These are phyloP conservation scores for Saguinus imperator DNA, from an alignment of 2,113 vertebrate species.

Conservation along the genomic window DNA sequence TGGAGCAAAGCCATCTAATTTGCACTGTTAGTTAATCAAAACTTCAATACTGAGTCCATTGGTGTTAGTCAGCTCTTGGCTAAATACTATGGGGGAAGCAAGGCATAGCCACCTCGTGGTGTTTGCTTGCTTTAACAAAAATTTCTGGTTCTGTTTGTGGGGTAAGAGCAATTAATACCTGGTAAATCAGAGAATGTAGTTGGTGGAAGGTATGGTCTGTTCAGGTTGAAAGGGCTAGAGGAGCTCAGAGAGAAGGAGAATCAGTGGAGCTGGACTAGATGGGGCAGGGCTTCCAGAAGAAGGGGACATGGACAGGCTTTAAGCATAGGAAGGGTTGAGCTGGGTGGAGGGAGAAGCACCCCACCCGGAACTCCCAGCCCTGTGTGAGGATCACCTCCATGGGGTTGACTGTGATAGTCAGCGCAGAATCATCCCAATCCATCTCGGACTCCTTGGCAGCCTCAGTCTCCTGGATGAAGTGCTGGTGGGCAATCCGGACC, in stretches of 20 bases:
- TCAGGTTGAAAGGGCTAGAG: not conserved
- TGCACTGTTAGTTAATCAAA: constrained; percentile 36
- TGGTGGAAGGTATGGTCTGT: not conserved
- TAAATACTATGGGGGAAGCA: not conserved
- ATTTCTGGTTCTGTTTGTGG: not conserved
- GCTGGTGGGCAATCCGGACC: constrained; percentile 89
- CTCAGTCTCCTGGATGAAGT: constrained; percentile 83
- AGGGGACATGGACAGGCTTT: not conserved
- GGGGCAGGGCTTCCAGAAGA: not conserved
- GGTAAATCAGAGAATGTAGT: not conserved
- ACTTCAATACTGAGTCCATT: constrained; percentile 26
- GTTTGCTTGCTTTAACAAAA: not conserved
- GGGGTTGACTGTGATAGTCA: constrained; percentile 97
- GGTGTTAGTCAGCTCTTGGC: constrained; percentile 2
- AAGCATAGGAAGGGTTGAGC: not conserved
- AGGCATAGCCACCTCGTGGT: not conserved
- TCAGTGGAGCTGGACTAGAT: not conserved
- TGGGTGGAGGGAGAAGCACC: not conserved
- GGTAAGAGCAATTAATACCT: not conserved
- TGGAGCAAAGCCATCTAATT: constrained; percentile 13
- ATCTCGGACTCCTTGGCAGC: constrained; percentile 87
- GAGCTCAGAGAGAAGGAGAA: not conserved
- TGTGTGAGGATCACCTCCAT: constrained; percentile 90
- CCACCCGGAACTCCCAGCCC: not conserved
- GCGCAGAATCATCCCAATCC: constrained; percentile 93